Base-by-base conservation (phyloP, 2,113 vertebrate genomes). In the Dinomys branickii region DNA sequence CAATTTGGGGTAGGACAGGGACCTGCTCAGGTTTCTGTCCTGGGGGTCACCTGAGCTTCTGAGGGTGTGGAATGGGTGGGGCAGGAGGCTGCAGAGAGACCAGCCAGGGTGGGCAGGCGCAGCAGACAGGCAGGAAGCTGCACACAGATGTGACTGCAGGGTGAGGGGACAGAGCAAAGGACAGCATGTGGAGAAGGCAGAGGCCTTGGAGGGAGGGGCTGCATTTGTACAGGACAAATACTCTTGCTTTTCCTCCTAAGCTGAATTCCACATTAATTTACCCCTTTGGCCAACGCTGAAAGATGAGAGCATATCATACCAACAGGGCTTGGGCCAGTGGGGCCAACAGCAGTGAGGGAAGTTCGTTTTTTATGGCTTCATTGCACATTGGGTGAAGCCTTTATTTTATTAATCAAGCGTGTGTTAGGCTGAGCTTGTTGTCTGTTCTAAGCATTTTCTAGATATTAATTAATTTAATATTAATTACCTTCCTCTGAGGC, bases 91-190 rank as follows among this genome's bases (percentile, higher is more conserved):
- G 12, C 3, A 1, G 56, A 67, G 41, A 77, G 77, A 5, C 0
- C 1, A 17, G 54, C 14, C 10, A 22, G 59, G 33, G 38, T 1
- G 33, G 58, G 7, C 8, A 6, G 33, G 71, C 58, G n/a, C 30
- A 50, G 26, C 41, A 30, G 73, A 52, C 28, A 30, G 38, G 38
- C 22, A 7, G 35, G 44, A 16, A 19, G 56, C 1, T 47, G 28
- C 8, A 22, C 47, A 0, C 0, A 11, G 47, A 28, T 3, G 2
- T 2, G 19, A 24, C 10, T 1, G 1, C 38, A 28, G 61, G 52
- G 13, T 1, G 17, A 22, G 16, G 10, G 5, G 30, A 22, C 0
- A 8, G 41, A 65, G 30, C 33, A 56, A 41, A 77, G 10, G 71
- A 12, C 1, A 38, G 26, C 28, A 38, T 5, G 7, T 19, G 33